phyloP scores from a whole-genome alignment of 2,888 invertebrate genomes.

The Trissoscelio sp. region DNA sequence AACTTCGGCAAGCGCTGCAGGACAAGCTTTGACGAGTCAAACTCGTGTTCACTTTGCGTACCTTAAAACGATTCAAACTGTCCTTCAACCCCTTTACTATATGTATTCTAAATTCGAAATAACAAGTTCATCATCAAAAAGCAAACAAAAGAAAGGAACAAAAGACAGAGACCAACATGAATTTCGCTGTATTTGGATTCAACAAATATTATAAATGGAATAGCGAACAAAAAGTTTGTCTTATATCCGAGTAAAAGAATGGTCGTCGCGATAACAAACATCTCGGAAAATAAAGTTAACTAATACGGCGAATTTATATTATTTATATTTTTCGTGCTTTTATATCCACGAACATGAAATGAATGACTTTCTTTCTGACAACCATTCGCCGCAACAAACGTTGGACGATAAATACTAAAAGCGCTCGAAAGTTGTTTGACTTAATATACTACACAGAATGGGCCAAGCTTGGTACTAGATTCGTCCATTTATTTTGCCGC shows the following conservation, averaged over 20 bases:
- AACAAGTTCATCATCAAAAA: too few species aligned
- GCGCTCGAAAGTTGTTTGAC: slow-evolving; percentile 69
- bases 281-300: slow-evolving; percentile 56
- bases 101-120: too few species aligned
- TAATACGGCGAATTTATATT: slow-evolving; percentile 58
- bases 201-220: too few species aligned
- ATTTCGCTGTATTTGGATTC: too few species aligned
- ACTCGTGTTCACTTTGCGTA: slow-evolving; percentile 52
- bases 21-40: slow-evolving; percentile 88
- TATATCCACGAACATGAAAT: slow-evolving; percentile 43
- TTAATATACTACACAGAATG: slow-evolving; percentile 69
- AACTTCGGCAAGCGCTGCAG: slow-evolving; percentile 89
- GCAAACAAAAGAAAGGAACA: too few species aligned
- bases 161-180: too few species aligned
- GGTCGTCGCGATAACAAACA: slow-evolving; percentile 26
- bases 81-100: slow-evolving; percentile 18
- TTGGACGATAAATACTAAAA: slow-evolving; percentile 65
- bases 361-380: slow-evolving; percentile 62
- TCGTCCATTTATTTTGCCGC: slow-evolving; percentile 66
- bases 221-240: slow-evolving; percentile 15
- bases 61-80: slow-evolving; percentile 47
- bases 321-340: slow-evolving; percentile 56
- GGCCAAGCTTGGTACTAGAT: slow-evolving; percentile 67
- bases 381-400: slow-evolving; percentile 62
- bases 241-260: slow-evolving; percentile 19